phyloP scores from a whole-genome alignment of 1,140 invertebrate species.

The Teleopsis dalmanni region DNA sequence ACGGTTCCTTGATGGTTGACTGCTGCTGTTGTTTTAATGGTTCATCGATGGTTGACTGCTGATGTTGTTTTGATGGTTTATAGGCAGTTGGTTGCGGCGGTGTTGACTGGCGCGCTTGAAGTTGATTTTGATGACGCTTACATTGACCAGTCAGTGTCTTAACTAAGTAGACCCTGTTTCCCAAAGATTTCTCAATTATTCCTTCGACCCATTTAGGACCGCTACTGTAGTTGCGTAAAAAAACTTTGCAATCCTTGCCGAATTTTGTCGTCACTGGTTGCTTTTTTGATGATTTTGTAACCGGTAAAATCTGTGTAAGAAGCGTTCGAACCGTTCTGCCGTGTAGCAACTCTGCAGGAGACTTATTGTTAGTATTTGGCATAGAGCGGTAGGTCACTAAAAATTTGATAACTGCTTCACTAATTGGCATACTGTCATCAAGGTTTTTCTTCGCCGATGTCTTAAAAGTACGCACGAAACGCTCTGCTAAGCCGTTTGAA shows the following conservation, averaged over 20 bases:
- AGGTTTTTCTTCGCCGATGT: neutral
- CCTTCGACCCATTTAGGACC: neutral
- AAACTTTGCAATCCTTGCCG: neutral
- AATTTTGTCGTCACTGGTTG: neutral
- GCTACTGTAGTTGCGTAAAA: neutral
- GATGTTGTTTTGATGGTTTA: too few relatives aligned
- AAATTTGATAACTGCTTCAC: neutral
- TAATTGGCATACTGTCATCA: neutral
- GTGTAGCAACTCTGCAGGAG: neutral
- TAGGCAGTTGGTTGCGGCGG: too few relatives aligned
- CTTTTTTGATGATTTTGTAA: neutral
- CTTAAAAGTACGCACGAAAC: conserved; percentile 12
- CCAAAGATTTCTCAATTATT: neutral
- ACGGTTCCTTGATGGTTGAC: too few relatives aligned
- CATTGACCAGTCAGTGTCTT: neutral
- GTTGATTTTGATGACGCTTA: neutral
- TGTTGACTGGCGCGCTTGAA: too few relatives aligned
- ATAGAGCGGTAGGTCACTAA: conserved; percentile 2
- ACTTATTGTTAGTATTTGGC: neutral
- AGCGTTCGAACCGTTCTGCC: conserved; percentile 2
- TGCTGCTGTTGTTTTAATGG: too few relatives aligned
- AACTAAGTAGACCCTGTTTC: neutral
- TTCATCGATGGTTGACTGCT: too few relatives aligned
- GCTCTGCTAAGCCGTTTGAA: conserved; percentile 31
- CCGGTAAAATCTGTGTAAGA: neutral